A percentile compares a stretch with the other conserved stretches of the same genome.
These are phyloP conservation scores for Hydrotaea cyrtoneurina DNA, from an alignment of 2,888 invertebrate genomes.

Conservation along the genomic window DNA sequence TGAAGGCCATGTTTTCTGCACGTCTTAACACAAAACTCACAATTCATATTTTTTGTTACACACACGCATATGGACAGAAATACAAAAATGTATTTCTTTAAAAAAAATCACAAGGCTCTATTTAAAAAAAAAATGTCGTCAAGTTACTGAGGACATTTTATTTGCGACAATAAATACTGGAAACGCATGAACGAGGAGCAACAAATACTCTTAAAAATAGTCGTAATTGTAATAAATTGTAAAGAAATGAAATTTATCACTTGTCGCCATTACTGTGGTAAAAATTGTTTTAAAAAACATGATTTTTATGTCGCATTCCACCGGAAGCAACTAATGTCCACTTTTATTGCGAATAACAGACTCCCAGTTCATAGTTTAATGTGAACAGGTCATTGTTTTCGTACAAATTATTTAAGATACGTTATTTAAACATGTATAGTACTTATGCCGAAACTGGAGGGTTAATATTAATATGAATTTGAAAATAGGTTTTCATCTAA, in stretches of 20 bases:
- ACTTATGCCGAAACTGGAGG: too few species aligned
- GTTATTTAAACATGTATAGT: too few species aligned
- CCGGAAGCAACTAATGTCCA: too few species aligned
- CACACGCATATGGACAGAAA: background rate
- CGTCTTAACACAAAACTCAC: constrained; percentile 54
- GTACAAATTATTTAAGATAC: too few species aligned
- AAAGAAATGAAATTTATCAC: background rate
- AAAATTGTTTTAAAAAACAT: background rate
- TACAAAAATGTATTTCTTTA: background rate
- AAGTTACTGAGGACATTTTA: background rate
- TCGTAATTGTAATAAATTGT: constrained; percentile 13
- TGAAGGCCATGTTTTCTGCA: constrained; percentile 57
- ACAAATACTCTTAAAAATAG: background rate
- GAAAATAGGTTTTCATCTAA: too few species aligned
- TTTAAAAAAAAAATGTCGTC: background rate
- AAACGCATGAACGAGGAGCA: background rate
- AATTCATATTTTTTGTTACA: constrained; percentile 52
- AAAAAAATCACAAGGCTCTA: background rate
- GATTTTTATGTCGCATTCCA: background rate
- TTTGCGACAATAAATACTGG: constrained; percentile 2
- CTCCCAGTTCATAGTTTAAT: too few species aligned
- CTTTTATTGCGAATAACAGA: too few species aligned
- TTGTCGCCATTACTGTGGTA: background rate
- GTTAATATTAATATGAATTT: too few species aligned
- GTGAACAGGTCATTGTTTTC: too few species aligned